These are phyloP conservation scores for Burhinus oedicnemus DNA, from an alignment of 2,113 vertebrate genomes.

Conservation along the genomic window DNA sequence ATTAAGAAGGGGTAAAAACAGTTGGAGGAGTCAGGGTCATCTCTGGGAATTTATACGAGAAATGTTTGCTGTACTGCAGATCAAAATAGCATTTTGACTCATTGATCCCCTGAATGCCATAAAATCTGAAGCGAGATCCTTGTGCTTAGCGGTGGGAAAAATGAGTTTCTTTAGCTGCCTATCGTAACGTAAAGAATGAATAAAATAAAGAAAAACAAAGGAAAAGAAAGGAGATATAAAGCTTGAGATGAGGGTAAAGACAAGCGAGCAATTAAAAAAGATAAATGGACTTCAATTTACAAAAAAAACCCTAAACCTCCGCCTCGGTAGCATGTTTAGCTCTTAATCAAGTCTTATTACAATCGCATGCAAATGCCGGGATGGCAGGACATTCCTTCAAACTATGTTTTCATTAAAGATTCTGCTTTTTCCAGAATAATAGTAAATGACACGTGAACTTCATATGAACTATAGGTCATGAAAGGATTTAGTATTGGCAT, in stretches of 20 bases:
- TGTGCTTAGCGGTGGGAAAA: slow-evolving; percentile 48
- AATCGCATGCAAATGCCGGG: slow-evolving; percentile 77
- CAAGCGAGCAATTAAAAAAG: slow-evolving; percentile 69
- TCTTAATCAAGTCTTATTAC: slow-evolving; percentile 75
- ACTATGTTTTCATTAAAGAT: slow-evolving; percentile 88
- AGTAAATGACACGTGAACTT: slow-evolving; percentile 98
- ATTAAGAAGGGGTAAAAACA: not conserved
- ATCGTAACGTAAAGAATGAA: slow-evolving; percentile 28
- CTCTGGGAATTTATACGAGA: slow-evolving; percentile 46
- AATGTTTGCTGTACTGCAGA: slow-evolving; percentile 39
- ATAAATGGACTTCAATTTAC: slow-evolving; percentile 67
- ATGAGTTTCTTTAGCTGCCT: slow-evolving; percentile 10
- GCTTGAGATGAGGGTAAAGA: slow-evolving; percentile 15
- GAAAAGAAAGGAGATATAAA: slow-evolving; percentile 15
- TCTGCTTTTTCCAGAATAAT: slow-evolving; percentile 91
- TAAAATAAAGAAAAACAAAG: slow-evolving; percentile 58
- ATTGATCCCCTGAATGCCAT: slow-evolving; percentile 34
- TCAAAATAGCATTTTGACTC: slow-evolving; percentile 41
- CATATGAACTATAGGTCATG: slow-evolving; percentile 90
- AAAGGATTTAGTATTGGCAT: slow-evolving; percentile 97
- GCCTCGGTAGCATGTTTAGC: slow-evolving; percentile 37
- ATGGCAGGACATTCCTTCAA: slow-evolving; percentile 78
- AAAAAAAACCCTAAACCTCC: slow-evolving; percentile 41
- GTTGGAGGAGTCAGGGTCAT: slow-evolving; percentile 2
- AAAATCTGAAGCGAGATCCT: slow-evolving; percentile 41